Evolutionary conservation across 2,113 vertebrate genomes (phyloP).

Genomic region (Mesocricetus auratus): DNA sequence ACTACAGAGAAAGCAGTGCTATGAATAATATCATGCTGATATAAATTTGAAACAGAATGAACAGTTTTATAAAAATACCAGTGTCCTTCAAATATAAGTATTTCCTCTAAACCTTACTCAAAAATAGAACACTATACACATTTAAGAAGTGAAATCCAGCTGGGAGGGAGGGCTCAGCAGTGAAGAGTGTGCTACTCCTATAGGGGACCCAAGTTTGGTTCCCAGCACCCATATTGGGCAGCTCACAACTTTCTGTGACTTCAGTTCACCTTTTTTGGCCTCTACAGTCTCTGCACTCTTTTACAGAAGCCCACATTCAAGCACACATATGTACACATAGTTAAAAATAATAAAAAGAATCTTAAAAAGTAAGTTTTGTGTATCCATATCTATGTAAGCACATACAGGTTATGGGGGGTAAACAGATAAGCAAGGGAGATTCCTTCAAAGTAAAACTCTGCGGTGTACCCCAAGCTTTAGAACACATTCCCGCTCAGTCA

Average conservation of each 20-base stretch:
- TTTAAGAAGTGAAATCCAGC: background rate
- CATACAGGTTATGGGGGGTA: background rate
- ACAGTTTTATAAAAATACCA: background rate
- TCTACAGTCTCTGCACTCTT: too few species aligned
- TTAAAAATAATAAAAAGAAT: background rate
- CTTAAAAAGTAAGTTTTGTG: background rate
- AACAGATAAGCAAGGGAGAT: background rate
- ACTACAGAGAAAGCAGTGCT: background rate
- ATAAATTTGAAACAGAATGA: background rate
- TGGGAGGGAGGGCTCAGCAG: background rate
- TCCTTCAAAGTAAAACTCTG: background rate
- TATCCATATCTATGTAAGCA: background rate
- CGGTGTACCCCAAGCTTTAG: background rate
- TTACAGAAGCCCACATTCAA: background rate
- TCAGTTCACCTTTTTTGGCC: background rate
- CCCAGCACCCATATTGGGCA: background rate
- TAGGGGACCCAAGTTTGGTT: background rate
- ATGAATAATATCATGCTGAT: background rate
- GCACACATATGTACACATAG: background rate
- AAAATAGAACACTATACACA: slow-evolving; percentile 6
- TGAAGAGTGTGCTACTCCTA: background rate
- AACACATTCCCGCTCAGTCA: background rate
- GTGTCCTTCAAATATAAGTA: slow-evolving; percentile 19
- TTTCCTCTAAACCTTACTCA: slow-evolving; percentile 19
- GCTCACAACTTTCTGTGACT: background rate